Base-by-base conservation (phyloP, 2,888 invertebrate species). In the Calameuta filiformis region DNA sequence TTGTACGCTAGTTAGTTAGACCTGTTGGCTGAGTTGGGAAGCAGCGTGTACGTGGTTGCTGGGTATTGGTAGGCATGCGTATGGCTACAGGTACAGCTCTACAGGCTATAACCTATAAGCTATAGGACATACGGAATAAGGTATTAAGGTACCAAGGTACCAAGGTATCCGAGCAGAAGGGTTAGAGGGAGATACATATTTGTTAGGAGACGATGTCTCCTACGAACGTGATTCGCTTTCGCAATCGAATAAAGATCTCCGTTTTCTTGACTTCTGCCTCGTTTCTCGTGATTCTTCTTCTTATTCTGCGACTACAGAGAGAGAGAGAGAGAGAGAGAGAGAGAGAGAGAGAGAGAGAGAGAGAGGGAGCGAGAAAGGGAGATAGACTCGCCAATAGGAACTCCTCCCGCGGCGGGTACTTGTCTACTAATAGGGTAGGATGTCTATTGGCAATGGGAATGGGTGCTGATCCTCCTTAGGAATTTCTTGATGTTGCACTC, bases 171-270 rank as follows among this genome's bases (percentile, higher is more conserved):
- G 79, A 15, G 56, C 23, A 75, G 78, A 33, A 71, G 77, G 73
- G 75, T 79, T 80, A 79, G 83, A 82, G 82, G 84, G 85, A 86
- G 85, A 89, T 88, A 89, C 89, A 88, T 90, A 90, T 90, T 90
- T 90, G 90, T 90, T 90, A 88, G 84, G 89, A 87, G 89, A 88
- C 87, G 86, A 84, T 88, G 89, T 90, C 88, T 87, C 86, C 88
- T 84, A 87, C 85, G 87, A 82, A 90, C 90, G 90, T 90, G 90
- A 90, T 90, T 89, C 89, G 90, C 89, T 85, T 90, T 83, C 87
- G 86, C 86, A 87, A 90, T 89, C 87, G 87, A 89, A 90, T 90
- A 90, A 88, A 90, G 90, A 90, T 87, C 89, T 90, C 87, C 86
- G 83, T 84, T 83, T 83, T 82, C 85, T 86, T 85, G 86, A 86